A percentile compares a stretch with the other conserved stretches of the same genome.
phyloP scores from a whole-genome alignment of 1,140 invertebrate species.

The Cotesia typhae region DNA sequence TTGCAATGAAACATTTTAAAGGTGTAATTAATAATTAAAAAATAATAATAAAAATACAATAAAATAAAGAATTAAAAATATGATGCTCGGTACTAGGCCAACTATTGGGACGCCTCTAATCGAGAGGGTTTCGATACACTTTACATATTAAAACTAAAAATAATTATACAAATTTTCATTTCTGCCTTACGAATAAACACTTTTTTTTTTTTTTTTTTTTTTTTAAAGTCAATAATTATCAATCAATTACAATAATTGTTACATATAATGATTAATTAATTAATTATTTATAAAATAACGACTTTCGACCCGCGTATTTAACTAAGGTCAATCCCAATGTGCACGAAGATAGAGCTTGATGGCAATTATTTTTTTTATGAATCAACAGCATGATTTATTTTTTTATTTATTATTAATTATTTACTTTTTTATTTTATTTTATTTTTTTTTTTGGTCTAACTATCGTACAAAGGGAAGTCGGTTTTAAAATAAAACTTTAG shows the following conservation, averaged over 20 bases:
- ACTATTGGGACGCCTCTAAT: slow-evolving; percentile 57
- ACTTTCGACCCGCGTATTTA: slow-evolving; percentile 25
- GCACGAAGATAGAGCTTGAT: slow-evolving; percentile 28
- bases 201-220: too few relatives aligned
- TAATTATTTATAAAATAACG: neutral
- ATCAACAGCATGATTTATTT: neutral
- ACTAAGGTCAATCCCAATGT: slow-evolving; percentile 33
- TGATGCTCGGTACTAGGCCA: slow-evolving; percentile 64
- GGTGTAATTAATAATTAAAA: too few relatives aligned
- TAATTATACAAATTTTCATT: slow-evolving; percentile 3
- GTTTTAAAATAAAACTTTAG: slow-evolving; percentile 3
- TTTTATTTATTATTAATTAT: neutral
- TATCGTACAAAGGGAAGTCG: slow-evolving; percentile 17
- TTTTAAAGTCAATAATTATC: too few relatives aligned
- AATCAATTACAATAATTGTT: slow-evolving; percentile 4
- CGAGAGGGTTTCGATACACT: slow-evolving; percentile 41
- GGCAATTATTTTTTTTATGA: neutral
- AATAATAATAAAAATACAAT: slow-evolving; percentile 54
- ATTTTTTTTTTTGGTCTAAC: slow-evolving; percentile 2
- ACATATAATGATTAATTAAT: neutral
- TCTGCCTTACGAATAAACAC: neutral
- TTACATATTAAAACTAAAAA: neutral
- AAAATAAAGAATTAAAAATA: slow-evolving; percentile 55
- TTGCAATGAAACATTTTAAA: too few relatives aligned
- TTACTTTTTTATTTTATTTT: neutral